These are phyloP conservation scores for Delichon dasypus DNA, from an alignment of 2,797 vertebrate species.

Conservation along the genomic window DNA sequence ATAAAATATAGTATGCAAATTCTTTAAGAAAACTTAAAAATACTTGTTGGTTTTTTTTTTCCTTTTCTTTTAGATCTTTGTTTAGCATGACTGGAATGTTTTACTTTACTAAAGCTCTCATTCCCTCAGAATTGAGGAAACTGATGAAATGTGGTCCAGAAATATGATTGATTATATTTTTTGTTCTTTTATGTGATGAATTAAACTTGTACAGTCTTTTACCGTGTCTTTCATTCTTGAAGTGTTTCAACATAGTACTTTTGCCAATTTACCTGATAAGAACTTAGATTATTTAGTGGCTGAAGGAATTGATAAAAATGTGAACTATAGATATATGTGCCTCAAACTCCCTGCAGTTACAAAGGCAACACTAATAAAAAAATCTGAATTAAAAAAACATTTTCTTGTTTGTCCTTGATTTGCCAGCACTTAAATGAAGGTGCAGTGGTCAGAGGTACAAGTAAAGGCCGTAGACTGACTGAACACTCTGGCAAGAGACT, in stretches of 20 bases:
- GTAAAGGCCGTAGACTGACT: neutral
- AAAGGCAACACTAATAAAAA: neutral
- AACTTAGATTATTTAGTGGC: neutral
- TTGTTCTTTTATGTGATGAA: neutral
- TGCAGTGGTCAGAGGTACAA: neutral
- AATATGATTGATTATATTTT: neutral
- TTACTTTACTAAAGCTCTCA: neutral
- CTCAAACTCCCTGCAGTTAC: neutral
- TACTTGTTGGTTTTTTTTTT: neutral
- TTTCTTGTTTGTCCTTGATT: neutral
- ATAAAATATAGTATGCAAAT: neutral
- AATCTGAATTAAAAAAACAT: neutral
- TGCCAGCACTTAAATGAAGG: neutral
- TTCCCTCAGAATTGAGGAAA: neutral
- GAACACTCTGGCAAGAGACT: neutral
- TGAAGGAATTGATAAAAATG: neutral
- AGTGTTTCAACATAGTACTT: neutral
- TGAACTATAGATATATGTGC: neutral
- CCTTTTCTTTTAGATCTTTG: neutral
- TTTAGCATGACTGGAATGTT: neutral
- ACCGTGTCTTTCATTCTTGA: neutral
- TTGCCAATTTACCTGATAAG: neutral
- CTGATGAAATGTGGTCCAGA: neutral
- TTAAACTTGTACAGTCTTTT: neutral
- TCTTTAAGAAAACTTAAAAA: neutral